Evolutionary conservation across 1,140 invertebrate genomes (phyloP).

Genomic region (Zaprionus davidi): DNA sequence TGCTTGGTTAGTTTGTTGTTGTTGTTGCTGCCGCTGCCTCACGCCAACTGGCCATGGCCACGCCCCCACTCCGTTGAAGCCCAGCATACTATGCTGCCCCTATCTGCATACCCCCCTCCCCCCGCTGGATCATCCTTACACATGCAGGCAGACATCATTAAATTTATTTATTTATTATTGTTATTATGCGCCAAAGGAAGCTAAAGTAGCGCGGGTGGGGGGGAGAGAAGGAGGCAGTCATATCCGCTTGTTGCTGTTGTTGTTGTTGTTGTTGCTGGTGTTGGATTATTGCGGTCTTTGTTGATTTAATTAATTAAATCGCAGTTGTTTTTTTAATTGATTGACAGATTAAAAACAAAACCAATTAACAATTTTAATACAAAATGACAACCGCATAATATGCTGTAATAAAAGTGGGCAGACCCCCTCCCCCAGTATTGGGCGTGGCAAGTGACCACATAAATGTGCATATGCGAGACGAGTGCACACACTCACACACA

Average conservation of each 20-base stretch:
- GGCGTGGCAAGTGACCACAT: conserved; percentile 22
- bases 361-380: conserved; percentile 84
- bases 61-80: conserved; percentile 13
- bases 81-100: not conserved
- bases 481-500: conserved; percentile 36
- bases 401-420: conserved; percentile 71
- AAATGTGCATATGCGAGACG: conserved; percentile 22
- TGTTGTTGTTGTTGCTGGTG: conserved; percentile 40
- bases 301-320: conserved; percentile 84
- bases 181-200: conserved; percentile 31
- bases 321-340: conserved; percentile 84
- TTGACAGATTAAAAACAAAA: conserved; percentile 84
- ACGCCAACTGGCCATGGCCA: conserved; percentile 35
- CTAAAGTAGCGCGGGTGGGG: not conserved
- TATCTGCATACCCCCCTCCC: conserved; percentile 30
- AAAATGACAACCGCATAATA: conserved; percentile 75
- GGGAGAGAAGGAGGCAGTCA: conserved; percentile 29
- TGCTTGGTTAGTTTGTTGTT: conserved; percentile 8
- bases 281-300: conserved; percentile 79
- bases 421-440: not conserved
- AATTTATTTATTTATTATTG: conserved; percentile 51
- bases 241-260: not conserved
- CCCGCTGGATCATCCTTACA: not conserved
- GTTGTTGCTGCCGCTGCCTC: not conserved
- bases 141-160: conserved; percentile 51